phyloP scores from a whole-genome alignment of 2,797 vertebrate species.

The Tinamus major region DNA sequence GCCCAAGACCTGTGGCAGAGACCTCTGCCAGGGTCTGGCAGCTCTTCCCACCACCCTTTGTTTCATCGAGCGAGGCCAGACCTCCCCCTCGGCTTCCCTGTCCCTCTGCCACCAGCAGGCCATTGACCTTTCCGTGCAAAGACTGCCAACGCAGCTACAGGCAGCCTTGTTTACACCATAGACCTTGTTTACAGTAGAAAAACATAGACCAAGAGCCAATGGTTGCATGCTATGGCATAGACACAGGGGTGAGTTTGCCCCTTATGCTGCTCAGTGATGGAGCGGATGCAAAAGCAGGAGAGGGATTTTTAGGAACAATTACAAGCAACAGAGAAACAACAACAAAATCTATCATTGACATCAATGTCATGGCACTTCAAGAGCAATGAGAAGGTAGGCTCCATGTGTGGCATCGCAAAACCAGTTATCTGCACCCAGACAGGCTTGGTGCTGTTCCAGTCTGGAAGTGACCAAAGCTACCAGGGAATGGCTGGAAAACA shows the following conservation, averaged over 20 bases:
- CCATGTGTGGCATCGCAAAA: background rate
- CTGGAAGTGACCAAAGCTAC: background rate
- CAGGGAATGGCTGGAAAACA: background rate
- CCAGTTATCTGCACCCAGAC: background rate
- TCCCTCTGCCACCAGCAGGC: background rate
- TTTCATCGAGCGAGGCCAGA: background rate
- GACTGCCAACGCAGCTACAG: background rate
- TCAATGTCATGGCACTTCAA: background rate
- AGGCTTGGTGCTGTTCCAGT: background rate
- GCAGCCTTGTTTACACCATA: background rate
- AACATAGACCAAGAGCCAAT: background rate
- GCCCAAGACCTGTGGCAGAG: background rate
- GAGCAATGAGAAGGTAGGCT: background rate
- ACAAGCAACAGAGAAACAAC: background rate
- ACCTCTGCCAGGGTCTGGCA: background rate
- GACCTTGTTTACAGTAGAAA: background rate
- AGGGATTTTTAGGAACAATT: background rate
- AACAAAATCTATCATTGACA: background rate
- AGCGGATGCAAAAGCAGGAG: background rate
- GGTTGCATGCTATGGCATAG: background rate
- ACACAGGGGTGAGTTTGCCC: rapidly evolving
- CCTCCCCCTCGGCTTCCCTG: background rate
- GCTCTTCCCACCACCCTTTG: background rate
- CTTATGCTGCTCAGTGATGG: rapidly evolving
- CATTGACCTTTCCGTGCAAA: rapidly evolving